Evolutionary conservation across 2,888 invertebrate species (phyloP).

Genomic region (Ischnus inquisitorius): DNA sequence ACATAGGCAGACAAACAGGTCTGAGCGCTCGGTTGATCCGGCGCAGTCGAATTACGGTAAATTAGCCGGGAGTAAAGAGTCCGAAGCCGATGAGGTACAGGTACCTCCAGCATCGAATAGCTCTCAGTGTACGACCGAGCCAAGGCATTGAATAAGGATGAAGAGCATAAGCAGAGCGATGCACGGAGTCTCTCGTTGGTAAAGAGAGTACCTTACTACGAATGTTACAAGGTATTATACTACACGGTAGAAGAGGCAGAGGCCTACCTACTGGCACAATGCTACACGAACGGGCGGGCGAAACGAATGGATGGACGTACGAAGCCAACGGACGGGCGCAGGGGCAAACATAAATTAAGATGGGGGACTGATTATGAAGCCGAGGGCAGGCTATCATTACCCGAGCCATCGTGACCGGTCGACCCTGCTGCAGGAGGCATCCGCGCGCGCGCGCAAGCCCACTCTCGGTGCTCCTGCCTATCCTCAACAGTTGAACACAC

Average conservation of each 20-base stretch:
- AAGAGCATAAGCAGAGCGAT: constrained; percentile 9
- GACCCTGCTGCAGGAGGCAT: constrained; percentile 81
- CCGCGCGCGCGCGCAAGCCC: constrained; percentile 69
- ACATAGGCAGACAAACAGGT: not conserved
- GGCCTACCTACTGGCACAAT: constrained; percentile 68
- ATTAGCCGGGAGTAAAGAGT: constrained; percentile 82
- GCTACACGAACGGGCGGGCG: constrained; percentile 70
- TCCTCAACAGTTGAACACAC: constrained; percentile 25
- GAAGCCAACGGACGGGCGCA: constrained; percentile 79
- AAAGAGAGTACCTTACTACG: constrained; percentile 16
- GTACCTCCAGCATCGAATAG: constrained; percentile 79
- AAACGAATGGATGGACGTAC: constrained; percentile 69
- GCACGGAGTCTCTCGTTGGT: not conserved
- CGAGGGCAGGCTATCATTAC: constrained; percentile 84
- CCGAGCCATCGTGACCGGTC: constrained; percentile 84
- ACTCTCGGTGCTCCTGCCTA: constrained; percentile 57
- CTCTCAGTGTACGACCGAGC: constrained; percentile 12
- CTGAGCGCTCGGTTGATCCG: constrained; percentile 39
- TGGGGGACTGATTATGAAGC: constrained; percentile 85
- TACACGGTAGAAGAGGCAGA: constrained; percentile 67
- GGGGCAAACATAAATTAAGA: constrained; percentile 85
- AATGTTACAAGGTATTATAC: not conserved
- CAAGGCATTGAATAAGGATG: constrained; percentile 34
- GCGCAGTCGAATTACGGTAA: constrained; percentile 80
- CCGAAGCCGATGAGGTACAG: constrained; percentile 73